Conservation (phyloP, 2,113 vertebrate species). For the Coptodon bakossiorum region DNA sequence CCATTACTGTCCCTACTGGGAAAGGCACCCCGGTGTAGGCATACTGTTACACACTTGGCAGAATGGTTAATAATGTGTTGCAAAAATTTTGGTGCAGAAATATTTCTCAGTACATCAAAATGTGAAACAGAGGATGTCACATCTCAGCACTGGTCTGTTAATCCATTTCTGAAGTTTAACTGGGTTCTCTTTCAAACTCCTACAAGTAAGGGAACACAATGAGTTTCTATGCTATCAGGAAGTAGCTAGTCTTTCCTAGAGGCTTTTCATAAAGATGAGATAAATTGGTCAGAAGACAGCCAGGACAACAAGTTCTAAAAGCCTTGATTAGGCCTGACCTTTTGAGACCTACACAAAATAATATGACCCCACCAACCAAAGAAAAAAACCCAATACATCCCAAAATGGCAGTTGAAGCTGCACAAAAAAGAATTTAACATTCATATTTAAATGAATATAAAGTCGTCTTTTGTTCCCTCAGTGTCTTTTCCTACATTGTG, state of each 20-base stretch:
- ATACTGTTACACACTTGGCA: background rate
- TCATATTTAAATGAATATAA: background rate
- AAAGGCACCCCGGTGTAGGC: background rate
- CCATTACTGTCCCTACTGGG: constrained; percentile 2
- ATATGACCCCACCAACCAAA: background rate
- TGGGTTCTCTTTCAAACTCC: background rate
- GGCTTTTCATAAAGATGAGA: background rate
- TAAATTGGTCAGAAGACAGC: background rate
- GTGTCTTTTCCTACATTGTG: background rate
- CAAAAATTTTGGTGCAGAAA: background rate
- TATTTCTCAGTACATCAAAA: background rate
- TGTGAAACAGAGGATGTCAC: background rate
- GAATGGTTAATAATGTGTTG: background rate
- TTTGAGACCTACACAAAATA: background rate
- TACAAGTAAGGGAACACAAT: background rate
- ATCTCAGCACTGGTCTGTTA: background rate
- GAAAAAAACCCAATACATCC: background rate
- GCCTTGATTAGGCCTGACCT: background rate
- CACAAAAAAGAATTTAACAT: background rate
- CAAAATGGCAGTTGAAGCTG: background rate
- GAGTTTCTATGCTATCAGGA: background rate
- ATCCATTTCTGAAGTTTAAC: background rate
- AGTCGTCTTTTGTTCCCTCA: background rate
- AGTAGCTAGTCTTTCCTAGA: background rate
- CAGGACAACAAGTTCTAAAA: background rate